Evolutionary conservation across 2,888 invertebrate species (phyloP).

Genomic region (Strigamia transsilvanica): DNA sequence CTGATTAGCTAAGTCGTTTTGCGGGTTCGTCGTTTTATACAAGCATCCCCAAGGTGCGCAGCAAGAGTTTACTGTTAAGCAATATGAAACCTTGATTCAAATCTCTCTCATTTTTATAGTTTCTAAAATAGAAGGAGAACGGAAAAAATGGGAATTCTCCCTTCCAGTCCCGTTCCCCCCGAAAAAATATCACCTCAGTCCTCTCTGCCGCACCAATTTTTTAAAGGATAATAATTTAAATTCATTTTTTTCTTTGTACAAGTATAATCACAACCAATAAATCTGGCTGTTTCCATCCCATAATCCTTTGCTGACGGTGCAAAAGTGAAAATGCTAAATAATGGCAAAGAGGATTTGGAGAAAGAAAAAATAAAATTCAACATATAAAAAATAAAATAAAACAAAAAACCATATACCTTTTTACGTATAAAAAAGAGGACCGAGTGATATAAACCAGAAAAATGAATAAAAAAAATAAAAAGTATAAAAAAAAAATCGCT

Average conservation of each 20-base stretch:
- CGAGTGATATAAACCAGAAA: neutral
- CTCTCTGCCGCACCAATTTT: neutral
- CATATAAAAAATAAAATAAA: neutral
- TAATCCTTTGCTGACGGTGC: conserved; percentile 32
- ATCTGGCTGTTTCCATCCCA: conserved; percentile 41
- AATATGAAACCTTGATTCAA: conserved; percentile 43
- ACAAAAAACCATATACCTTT: neutral
- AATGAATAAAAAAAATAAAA: neutral
- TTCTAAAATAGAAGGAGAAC: conserved; percentile 26
- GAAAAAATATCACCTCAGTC: conserved; percentile 20
- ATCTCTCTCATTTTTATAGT: conserved; percentile 40
- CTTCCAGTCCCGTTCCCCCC: neutral
- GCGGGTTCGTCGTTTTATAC: conserved; percentile 38
- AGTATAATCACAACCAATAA: conserved; percentile 43
- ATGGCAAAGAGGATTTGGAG: conserved; percentile 32
- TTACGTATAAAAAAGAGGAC: neutral
- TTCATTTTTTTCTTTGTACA: conserved; percentile 34
- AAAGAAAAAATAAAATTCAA: conserved; percentile 19
- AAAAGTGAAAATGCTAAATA: conserved; percentile 40
- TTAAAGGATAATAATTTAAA: conserved; percentile 38
- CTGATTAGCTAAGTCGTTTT: conserved; percentile 40
- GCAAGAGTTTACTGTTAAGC: conserved; percentile 28
- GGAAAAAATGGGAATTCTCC: neutral
- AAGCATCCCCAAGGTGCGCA: conserved; percentile 37
- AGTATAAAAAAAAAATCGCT: too few species aligned